A percentile compares a stretch with the other conserved stretches of the same genome.
phyloP scores from a whole-genome alignment of 2,888 invertebrate genomes.

The Eilema griseolum region DNA sequence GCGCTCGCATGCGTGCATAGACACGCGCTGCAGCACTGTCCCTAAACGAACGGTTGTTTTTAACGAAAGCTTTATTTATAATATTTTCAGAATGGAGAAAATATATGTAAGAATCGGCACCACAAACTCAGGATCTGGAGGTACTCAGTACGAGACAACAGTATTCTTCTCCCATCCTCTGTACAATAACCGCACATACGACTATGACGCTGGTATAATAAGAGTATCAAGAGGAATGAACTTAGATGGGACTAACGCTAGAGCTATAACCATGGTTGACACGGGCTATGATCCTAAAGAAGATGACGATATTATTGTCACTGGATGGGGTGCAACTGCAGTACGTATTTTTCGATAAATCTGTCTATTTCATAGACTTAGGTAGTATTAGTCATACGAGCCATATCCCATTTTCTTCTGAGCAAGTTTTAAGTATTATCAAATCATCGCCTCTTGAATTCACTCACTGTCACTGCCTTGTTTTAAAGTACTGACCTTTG shows the following conservation, averaged over 20 bases:
- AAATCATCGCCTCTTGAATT: no score
- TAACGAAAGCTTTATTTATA: no score
- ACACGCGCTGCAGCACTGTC: no score
- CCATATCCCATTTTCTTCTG: no score
- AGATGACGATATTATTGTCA: conserved; percentile 27
- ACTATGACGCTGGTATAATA: conserved; percentile 42
- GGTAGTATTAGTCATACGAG: no score
- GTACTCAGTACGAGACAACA: conserved; percentile 30
- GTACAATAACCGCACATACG: conserved; percentile 30
- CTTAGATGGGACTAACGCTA: conserved; percentile 36
- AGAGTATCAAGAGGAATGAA: conserved; percentile 25
- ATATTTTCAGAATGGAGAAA: conserved; percentile 50
- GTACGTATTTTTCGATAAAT: conserved; percentile 17
- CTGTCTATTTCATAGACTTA: no score
- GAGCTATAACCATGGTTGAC: conserved; percentile 26
- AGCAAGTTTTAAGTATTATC: no score
- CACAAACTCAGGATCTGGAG: conserved; percentile 45
- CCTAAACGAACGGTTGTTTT: no score
- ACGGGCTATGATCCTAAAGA: conserved; percentile 22
- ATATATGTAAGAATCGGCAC: conserved; percentile 70
- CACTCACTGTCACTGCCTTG: no score
- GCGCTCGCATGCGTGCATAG: no score
- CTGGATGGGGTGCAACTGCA: conserved; percentile 60
- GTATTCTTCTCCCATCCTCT: conserved; percentile 27
- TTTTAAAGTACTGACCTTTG: no score